Evolutionary conservation across 2,797 vertebrate genomes (phyloP).

Genomic region (Tarsius wallacei): DNA sequence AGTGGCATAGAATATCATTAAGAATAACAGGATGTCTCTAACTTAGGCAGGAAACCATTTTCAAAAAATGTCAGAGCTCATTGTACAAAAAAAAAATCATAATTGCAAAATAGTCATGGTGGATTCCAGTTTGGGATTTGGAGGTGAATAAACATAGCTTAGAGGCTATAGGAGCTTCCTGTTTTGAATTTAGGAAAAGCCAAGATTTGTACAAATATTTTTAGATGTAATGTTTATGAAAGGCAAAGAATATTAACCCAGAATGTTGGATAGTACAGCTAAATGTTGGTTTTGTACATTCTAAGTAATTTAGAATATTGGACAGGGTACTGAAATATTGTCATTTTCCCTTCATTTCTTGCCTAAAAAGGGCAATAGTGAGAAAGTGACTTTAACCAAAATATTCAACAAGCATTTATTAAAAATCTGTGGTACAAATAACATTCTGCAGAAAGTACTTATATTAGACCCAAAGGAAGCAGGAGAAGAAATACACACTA

Average conservation of each 20-base stretch:
- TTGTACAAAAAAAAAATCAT: constrained; percentile 74
- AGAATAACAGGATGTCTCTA: constrained; percentile 88
- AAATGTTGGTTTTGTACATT: constrained; percentile 58
- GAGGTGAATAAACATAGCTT: constrained; percentile 69
- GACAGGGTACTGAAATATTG: constrained; percentile 56
- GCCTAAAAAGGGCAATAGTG: constrained; percentile 85
- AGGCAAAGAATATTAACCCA: constrained; percentile 78
- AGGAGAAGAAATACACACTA: constrained; percentile 48
- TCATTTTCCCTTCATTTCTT: constrained; percentile 74
- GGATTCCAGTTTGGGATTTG: constrained; percentile 70
- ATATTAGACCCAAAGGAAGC: constrained; percentile 71
- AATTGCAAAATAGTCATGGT: constrained; percentile 80
- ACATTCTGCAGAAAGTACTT: constrained; percentile 66
- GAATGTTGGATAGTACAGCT: constrained; percentile 8
- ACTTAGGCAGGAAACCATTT: constrained; percentile 84
- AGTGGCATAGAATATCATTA: constrained; percentile 71
- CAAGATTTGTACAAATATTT: constrained; percentile 80
- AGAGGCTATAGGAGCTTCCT: constrained; percentile 79
- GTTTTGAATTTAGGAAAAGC: constrained; percentile 82
- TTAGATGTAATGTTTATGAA: constrained; percentile 78
- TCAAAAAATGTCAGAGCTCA: constrained; percentile 80
- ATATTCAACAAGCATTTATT: constrained; percentile 81
- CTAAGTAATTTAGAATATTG: constrained; percentile 80
- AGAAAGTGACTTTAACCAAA: constrained; percentile 82
- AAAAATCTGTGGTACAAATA: constrained; percentile 78